Percentiles rank a stretch among this genome's conserved stretches.
Evolutionary conservation across 2,797 vertebrate genomes (phyloP).

Genomic region (Sciurus carolinensis): DNA sequence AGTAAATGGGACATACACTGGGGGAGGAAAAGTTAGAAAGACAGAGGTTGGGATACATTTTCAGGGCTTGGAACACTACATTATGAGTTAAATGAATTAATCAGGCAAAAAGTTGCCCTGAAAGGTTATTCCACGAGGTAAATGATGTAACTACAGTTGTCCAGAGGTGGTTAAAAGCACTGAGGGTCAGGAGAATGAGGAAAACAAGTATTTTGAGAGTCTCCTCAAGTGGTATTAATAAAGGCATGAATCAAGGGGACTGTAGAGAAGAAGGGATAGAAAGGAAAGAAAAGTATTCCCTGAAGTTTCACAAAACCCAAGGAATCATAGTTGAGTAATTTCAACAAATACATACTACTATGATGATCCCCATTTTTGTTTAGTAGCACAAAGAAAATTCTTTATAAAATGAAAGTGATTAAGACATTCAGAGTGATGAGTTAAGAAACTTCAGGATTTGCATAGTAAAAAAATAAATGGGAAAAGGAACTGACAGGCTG

Average conservation of each 20-base stretch:
- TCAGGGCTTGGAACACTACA: not conserved
- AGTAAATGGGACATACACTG: not conserved
- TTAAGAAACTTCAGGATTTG: slow-evolving; percentile 45
- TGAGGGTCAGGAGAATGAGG: not conserved
- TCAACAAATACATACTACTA: not conserved
- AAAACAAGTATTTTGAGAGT: not conserved
- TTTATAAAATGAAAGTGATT: slow-evolving; percentile 51
- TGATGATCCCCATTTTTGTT: not conserved
- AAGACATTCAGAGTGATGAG: not conserved
- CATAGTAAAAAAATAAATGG: not conserved
- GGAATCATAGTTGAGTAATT: slow-evolving; percentile 28
- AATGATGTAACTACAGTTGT: not conserved
- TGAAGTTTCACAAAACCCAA: slow-evolving; percentile 48
- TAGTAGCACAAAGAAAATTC: slow-evolving; percentile 9
- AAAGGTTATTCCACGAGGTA: not conserved
- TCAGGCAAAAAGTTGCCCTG: not conserved
- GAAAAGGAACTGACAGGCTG: not conserved
- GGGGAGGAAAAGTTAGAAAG: not conserved
- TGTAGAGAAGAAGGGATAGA: not conserved
- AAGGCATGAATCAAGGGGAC: not conserved
- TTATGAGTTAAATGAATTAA: slow-evolving; percentile 19
- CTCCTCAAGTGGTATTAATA: not conserved
- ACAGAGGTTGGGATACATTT: not conserved
- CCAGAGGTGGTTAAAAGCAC: not conserved
- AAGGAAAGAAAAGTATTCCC: not conserved